Evolutionary conservation across 2,113 vertebrate genomes (phyloP).

Genomic region (Hemiscyllium ocellatum): DNA sequence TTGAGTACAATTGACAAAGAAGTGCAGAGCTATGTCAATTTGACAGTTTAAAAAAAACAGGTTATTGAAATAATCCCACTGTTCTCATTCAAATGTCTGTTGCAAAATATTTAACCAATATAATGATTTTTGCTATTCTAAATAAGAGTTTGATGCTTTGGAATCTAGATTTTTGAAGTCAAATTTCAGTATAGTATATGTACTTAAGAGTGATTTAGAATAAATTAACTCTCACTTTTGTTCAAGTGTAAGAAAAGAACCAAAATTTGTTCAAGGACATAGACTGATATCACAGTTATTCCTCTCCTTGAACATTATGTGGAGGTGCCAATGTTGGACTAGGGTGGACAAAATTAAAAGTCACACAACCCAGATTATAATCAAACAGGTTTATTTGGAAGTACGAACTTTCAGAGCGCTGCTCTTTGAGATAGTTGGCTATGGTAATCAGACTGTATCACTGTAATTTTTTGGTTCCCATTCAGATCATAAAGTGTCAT

Average conservation of each 20-base stretch:
- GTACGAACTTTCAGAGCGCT: not conserved
- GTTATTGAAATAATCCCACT: not conserved
- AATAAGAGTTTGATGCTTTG: slow-evolving; percentile 1
- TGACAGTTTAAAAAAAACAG: not conserved
- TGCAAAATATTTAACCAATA: not conserved
- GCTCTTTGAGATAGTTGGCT: not conserved
- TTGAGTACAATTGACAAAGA: not conserved
- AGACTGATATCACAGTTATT: not conserved
- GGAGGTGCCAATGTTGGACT: too few relatives aligned
- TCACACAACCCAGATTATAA: too few relatives aligned
- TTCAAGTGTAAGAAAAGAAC: not conserved
- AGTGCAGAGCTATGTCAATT: not conserved
- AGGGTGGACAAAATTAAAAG: too few relatives aligned
- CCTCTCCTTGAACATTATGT: not conserved
- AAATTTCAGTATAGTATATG: not conserved
- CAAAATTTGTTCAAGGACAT: not conserved
- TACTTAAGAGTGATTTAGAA: not conserved
- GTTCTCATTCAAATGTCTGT: not conserved
- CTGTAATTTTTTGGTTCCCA: not conserved
- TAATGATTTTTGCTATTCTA: not conserved
- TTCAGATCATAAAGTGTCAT: not conserved
- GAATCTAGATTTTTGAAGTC: not conserved
- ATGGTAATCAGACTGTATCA: not conserved
- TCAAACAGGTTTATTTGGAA: too few relatives aligned
- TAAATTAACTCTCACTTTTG: not conserved